Conservation (phyloP, 1,140 invertebrate species). For the Drosophila santomea region DNA sequence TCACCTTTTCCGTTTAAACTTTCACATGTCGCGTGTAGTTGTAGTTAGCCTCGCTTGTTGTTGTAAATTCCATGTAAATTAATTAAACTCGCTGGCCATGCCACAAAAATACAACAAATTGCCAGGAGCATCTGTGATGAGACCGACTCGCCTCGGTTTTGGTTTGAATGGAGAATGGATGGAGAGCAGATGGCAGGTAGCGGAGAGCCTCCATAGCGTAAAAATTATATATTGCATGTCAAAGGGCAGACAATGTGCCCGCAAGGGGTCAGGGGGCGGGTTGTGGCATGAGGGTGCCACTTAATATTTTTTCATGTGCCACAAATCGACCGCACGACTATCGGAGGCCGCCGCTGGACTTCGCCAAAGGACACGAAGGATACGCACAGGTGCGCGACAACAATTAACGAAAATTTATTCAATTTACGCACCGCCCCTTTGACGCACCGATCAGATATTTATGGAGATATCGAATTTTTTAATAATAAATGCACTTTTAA, state of each 20-base stretch:
- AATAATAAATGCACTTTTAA: conserved; percentile 62
- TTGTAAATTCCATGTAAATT: conserved; percentile 83
- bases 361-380: conserved; percentile 42
- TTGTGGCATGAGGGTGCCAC: conserved; percentile 58
- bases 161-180: conserved; percentile 3
- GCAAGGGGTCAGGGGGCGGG: conserved; percentile 3
- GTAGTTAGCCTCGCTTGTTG: conserved; percentile 51
- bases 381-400: conserved; percentile 69
- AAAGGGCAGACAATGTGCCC: conserved; percentile 75
- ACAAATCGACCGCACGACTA: conserved; percentile 80
- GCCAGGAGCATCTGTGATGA: conserved; percentile 54
- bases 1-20: conserved; percentile 71
- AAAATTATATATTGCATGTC: conserved; percentile 83
- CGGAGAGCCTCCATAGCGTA: conserved; percentile 39
- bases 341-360: conserved; percentile 55
- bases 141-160: conserved; percentile 25
- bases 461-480: conserved; percentile 54
- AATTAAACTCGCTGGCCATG: conserved; percentile 78
- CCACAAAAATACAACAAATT: conserved; percentile 70
- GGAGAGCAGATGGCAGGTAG: no score
- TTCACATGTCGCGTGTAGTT: conserved; percentile 64
- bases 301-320: conserved; percentile 83
- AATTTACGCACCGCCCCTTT: conserved; percentile 55
- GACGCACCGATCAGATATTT: conserved; percentile 9
- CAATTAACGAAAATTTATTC: conserved; percentile 82